Base-by-base conservation (phyloP, 1,140 invertebrate genomes). In the Aphelenchoides fujianensis region DNA sequence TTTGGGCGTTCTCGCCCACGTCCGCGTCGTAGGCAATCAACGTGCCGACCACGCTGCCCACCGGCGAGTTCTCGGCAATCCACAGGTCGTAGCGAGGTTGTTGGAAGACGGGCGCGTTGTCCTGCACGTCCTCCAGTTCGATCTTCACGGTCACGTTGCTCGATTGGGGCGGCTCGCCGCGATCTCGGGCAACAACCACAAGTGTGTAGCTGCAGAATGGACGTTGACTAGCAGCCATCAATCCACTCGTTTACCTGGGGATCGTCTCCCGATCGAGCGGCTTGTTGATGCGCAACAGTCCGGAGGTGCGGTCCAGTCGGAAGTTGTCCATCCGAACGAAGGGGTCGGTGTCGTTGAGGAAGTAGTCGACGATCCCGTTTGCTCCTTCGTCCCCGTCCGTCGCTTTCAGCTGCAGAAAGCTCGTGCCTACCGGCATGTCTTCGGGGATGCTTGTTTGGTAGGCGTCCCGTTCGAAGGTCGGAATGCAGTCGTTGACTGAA, bases 11-110 rank as follows among this genome's bases (percentile, higher is more conserved):
- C 69, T 91, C 88, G 7, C 92, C 95, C 86, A 94, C 92, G 86
- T 98, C 95, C 73, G 89, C 89, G 85, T 98, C 95, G 7, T 91
- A 85, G 0, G 94, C 94, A 84, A 92, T 92, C 41, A 98, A 89
- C 1, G 90, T 91, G 88, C 93, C 91, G 7, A 96, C 90, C 12
- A 95, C 90, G 2, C 92, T 92, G 83, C 95, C 94, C 30, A 90
- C 82, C n/a, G 92, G 90, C 41, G 91, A 90, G 85, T 95, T 95
- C 86, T 96, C 93, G 69, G 89, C 87, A 63, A 85, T 76, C 31
- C 72, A 73, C 1, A 85, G 66, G 9, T 89, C 89, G 73, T 83
- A 79, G 77, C 91, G 92, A 0, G 90, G 87, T 3, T 91, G 90
- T 74, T 93, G 89, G 86, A 98, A 97, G 82, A 91, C 89, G 0